Evolutionary conservation across 2,113 vertebrate species (phyloP), one percentile per base, ranked within the genome.

Genomic region (Riparia riparia): DNA sequence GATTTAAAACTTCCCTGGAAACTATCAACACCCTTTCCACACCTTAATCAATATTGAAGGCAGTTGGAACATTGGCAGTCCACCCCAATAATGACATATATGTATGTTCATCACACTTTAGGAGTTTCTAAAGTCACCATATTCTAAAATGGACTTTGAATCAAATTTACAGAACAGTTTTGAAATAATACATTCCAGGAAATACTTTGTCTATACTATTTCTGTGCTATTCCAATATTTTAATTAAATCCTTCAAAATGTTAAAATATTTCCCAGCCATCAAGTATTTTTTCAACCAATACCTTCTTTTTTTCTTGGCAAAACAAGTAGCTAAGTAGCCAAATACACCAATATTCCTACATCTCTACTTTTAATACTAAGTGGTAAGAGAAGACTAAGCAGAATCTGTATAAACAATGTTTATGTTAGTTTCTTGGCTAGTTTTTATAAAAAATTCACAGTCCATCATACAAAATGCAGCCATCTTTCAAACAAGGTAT

Each of bases 11-110:
- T 76, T 92, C 80, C 77, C 54, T 92, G 82, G 60, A 86, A 96
- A 96, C 88, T 89, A 96, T 53, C 89, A 96, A 84, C 90, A 76
- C 61, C 58, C 73, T 65, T 81, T 97, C 89, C 91, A 82, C 90
- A 81, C 63, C 66, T 97, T 92, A 97, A 95, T 94, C 97, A 79
- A 84, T 93, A 90, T 7, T 68, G 86, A 95, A 93, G 73, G 94
- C 17, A 71, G 50, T 20, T 54, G 34, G 63, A 92, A 81, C 57
- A 49, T 25, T 81, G 71, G 66, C 80, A 94, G 44, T 92, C 32
- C 84, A 95, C 66, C 74, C 57, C 88, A 90, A 87, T 63, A 93
- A 95, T 95, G 56, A 94, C 63, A 91, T 49, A 90, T 18, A 45
- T 64, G 63, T 72, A 44, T 10, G 15, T 70, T 90, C 78, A 85